Evolutionary conservation across 1,140 invertebrate species (phyloP), one percentile per base, ranked within the genome.

Genomic region (Ectropis grisescens): DNA sequence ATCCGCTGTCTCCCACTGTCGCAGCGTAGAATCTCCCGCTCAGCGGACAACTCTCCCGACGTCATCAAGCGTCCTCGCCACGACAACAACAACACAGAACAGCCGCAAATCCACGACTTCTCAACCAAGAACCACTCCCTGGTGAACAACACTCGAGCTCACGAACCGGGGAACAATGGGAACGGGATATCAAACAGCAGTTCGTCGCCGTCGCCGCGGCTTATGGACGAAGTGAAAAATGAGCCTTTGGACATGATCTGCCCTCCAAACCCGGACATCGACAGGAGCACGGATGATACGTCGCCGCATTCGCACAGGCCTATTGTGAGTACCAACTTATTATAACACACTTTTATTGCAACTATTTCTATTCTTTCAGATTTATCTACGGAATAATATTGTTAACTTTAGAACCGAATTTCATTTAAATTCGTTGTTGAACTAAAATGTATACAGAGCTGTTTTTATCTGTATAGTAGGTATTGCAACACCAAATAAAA

Each of bases 311-410:
- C 56, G 47, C 88, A 74, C 72, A 89, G 59, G 83, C 90, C 71
- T 86, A 90, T 88, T 87, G 92, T 93, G 74, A 87, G 85, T 83
- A n/a, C n/a, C n/a, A n/a, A n/a, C n/a, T n/a, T n/a, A n/a, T n/a
- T n/a, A n/a, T n/a, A n/a, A n/a, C n/a, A n/a, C n/a, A n/a, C n/a
- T n/a, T n/a, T n/a, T n/a, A n/a, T n/a, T n/a, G n/a, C n/a, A n/a
- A n/a, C n/a, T n/a, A n/a, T n/a, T n/a, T n/a, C n/a, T n/a, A n/a
- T n/a, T n/a, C n/a, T n/a, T n/a, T n/a, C n/a, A n/a, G n/a, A n/a
- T n/a, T n/a, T n/a, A n/a, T n/a, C n/a, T n/a, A n/a, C n/a, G n/a
- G n/a, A n/a, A n/a, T n/a, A n/a, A n/a, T n/a, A n/a, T n/a, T n/a
- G n/a, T n/a, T n/a, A n/a, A n/a, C n/a, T n/a, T n/a, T n/a, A n/a